Evolutionary conservation across 2,888 invertebrate genomes (phyloP), one percentile per base, ranked within the genome.

Genomic region (Drosophila borealis): DNA sequence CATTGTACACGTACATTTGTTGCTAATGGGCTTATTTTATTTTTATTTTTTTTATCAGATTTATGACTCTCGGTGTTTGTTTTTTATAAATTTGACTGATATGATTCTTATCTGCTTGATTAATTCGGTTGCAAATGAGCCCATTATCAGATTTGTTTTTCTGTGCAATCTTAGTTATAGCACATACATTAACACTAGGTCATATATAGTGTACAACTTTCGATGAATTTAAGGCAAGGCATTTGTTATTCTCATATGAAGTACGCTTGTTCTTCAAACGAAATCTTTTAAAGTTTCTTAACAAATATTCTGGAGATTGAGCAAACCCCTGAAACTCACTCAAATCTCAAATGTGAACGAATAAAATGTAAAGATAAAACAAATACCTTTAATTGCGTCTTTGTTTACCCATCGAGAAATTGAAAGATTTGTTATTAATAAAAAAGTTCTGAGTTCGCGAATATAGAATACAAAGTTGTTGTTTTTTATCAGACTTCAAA

Each of bases 41-140:
- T 29, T 29, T 29, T 29, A 33, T 44, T 21, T 21, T 53, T 41
- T 41, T 66, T 74, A 59, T 68, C 60, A 68, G 69, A 55, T 68
- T 68, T 71, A 74, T 55, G 68, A 55, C 42, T 39, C 39, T 21
- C 44, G 13, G 19, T 64, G 8, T 34, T 55, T 37, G 37, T 54
- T 57, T 55, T 55, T 29, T 21, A 33, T 36, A 53, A 48, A 56
- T 41, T 59, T 4, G 29, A n/a, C 42, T 68, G 50, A 60, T 60
- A 55, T 71, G 59, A 17, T 74, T 9, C 42, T 68, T 72, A 69
- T 75, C 72, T 36, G 13, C 3, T 39, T 49, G 48, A 57, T 56
- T 51, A 61, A 53, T 74, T 48, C 60, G 50, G 19, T 44, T 71
- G 55, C 50, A 60, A 74, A 60, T 71, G 60, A 74, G 60, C 42